These are phyloP conservation scores for Deilephila porcellus DNA, from an alignment of 2,888 invertebrate species.

Conservation along the genomic window DNA sequence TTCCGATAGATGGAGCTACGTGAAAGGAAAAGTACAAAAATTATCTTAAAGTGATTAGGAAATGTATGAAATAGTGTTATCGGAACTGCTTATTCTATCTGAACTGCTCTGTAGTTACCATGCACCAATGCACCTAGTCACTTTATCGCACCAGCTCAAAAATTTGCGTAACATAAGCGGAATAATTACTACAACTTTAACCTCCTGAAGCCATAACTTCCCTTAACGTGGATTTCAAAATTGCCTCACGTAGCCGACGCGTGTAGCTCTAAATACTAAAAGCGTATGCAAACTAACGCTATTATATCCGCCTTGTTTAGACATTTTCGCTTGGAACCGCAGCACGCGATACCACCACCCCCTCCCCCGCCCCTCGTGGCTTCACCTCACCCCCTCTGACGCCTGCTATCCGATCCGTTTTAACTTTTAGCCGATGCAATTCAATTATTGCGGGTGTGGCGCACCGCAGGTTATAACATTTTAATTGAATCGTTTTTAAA, in stretches of 20 bases:
- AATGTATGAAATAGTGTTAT: no score
- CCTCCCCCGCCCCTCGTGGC: background rate
- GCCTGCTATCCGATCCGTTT: background rate
- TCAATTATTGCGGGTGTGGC: slow-evolving; percentile 9
- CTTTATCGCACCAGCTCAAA: no score
- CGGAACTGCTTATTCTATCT: no score
- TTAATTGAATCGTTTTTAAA: slow-evolving; percentile 2
- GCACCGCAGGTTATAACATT: slow-evolving; percentile 4
- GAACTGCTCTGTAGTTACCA: no score
- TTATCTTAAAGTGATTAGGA: no score
- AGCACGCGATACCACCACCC: background rate
- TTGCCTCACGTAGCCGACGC: background rate
- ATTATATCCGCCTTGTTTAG: background rate
- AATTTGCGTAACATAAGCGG: no score
- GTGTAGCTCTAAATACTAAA: background rate
- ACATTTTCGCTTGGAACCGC: background rate
- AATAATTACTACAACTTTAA: no score
- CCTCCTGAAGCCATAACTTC: no score
- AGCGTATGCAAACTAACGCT: background rate
- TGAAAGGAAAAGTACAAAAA: no score
- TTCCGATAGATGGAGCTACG: background rate
- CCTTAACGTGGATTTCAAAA: background rate
- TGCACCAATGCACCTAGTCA: no score
- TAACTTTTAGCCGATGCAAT: slow-evolving; percentile 6
- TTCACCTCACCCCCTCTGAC: background rate